These are phyloP conservation scores for Pogonophryne albipinna DNA, from an alignment of 2,797 vertebrate genomes.

Conservation along the genomic window DNA sequence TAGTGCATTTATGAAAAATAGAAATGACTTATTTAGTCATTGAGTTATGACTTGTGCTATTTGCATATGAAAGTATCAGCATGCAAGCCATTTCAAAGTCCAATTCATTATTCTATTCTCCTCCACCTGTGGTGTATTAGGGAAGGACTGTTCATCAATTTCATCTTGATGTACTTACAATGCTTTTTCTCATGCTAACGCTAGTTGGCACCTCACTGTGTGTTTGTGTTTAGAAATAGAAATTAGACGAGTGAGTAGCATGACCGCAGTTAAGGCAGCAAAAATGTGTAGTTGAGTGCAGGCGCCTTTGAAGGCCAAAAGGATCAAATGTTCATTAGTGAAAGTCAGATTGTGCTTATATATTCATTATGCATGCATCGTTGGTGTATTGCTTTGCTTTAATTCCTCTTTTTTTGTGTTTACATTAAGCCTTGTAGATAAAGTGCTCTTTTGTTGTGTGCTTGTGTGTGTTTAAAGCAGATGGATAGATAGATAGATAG, in stretches of 20 bases:
- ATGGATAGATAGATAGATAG: too few species aligned
- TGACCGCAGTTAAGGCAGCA: conserved; percentile 16
- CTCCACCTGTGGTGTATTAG: neutral
- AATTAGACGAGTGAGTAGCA: conserved; percentile 1
- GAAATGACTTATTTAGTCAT: neutral
- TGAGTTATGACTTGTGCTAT: neutral
- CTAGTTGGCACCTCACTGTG: neutral
- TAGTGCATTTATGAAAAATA: neutral
- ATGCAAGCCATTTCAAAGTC: neutral
- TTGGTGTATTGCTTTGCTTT: conserved; percentile 10
- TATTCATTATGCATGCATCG: neutral
- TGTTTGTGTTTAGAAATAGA: conserved; percentile 12
- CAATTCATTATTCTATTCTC: neutral
- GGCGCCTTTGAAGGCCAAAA: conserved; percentile 27
- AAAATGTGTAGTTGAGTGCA: conserved; percentile 17
- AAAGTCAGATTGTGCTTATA: conserved; percentile 31
- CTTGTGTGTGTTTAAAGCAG: conserved; percentile 17
- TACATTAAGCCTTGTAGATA: conserved; percentile 11
- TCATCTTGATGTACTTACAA: neutral
- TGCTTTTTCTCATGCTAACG: neutral
- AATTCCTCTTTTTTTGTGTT: conserved; percentile 7
- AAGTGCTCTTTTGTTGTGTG: conserved; percentile 20
- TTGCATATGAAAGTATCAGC: neutral
- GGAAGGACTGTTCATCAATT: neutral
- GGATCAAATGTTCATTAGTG: conserved; percentile 35